phyloP scores from a whole-genome alignment of 2,797 vertebrate species.

The Antrozous pallidus region DNA sequence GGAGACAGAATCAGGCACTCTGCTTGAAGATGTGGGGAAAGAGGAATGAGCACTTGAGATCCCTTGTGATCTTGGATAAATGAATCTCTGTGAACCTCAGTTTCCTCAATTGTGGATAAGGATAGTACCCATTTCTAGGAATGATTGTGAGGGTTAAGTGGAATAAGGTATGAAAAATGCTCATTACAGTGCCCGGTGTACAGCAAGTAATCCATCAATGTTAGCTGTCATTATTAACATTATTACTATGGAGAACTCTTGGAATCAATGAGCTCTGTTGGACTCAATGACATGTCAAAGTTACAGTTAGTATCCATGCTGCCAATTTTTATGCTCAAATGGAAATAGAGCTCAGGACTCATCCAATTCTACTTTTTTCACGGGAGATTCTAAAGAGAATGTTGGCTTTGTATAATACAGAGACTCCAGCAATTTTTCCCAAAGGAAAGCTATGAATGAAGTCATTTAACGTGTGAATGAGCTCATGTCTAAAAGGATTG shows the following conservation, averaged over 20 bases:
- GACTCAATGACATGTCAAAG: background rate
- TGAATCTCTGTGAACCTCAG: background rate
- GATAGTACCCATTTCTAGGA: background rate
- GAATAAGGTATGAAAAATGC: background rate
- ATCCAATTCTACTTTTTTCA: background rate
- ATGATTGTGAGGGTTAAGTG: background rate
- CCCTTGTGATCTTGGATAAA: background rate
- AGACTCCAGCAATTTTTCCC: background rate
- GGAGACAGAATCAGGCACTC: background rate
- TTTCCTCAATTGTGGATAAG: background rate
- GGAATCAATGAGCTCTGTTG: background rate
- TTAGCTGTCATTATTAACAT: background rate
- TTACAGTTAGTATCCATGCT: background rate
- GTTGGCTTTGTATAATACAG: background rate
- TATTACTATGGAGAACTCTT: background rate
- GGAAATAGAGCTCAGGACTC: background rate
- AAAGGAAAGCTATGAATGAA: conserved; percentile 8
- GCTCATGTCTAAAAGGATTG: background rate
- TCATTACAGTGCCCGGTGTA: background rate
- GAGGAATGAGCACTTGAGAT: background rate
- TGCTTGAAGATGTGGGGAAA: background rate
- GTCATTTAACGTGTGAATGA: background rate
- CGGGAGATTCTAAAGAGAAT: background rate
- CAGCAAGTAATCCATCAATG: background rate
- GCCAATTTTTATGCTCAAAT: background rate